phyloP scores from a whole-genome alignment of 2,113 vertebrate species.

The Indicator indicator region DNA sequence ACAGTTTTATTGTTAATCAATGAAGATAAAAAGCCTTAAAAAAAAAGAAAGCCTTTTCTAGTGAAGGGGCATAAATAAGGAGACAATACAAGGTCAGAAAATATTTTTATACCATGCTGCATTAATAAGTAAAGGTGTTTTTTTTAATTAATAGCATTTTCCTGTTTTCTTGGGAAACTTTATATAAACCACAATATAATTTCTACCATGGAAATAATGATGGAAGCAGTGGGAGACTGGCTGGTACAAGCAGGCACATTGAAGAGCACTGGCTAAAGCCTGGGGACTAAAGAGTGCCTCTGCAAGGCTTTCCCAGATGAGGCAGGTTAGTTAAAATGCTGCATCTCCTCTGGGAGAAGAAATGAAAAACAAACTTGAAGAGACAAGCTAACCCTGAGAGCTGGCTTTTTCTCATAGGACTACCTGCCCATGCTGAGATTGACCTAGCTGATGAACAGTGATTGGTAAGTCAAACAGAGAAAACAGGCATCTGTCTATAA shows the following conservation, averaged over 20 bases:
- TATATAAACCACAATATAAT: not conserved
- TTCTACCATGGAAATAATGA: not conserved
- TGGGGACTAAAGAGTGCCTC: not conserved
- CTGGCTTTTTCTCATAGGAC: not conserved
- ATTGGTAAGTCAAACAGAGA: not conserved
- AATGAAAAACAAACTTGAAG: not conserved
- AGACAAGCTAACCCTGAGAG: not conserved
- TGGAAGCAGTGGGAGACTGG: not conserved
- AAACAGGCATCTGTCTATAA: not conserved
- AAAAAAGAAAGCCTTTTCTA: no score
- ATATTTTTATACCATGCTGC: not conserved
- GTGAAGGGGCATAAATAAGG: not conserved
- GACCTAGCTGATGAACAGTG: not conserved
- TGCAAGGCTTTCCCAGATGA: not conserved
- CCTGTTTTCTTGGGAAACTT: not conserved
- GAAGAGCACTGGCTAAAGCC: not conserved
- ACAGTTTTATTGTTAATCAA: constrained; percentile 43
- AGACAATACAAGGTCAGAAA: constrained; percentile 10
- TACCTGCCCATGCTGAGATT: fast-evolving
- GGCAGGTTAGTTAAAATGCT: not conserved
- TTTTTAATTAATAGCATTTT: not conserved
- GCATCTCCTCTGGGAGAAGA: not conserved
- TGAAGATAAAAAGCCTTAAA: not conserved
- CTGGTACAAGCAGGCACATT: not conserved
- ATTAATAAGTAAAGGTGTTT: not conserved